Evolutionary conservation across 2,888 invertebrate species (phyloP), one percentile per base, ranked within the genome.

Genomic region (Calliphora vomitoria): DNA sequence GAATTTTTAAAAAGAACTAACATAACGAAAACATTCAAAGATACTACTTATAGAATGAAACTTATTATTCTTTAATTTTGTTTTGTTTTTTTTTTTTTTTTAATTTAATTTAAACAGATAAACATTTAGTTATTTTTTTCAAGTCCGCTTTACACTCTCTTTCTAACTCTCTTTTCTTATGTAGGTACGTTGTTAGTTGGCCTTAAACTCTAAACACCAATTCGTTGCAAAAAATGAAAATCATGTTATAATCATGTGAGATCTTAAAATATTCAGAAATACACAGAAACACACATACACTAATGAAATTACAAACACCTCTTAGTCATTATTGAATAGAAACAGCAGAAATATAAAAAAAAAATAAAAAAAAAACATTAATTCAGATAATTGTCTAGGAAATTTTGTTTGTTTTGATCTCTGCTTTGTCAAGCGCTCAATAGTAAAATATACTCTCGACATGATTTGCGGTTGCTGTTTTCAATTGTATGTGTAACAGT

Each of bases 161-260:
- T 60, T 60, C 35, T 6, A 60, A 31, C 60, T 60, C 60, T 60
- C 15, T 60, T 3, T 53, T 18, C 18, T 53, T 18, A 3, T 35
- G 13, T 69, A 35, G 6, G 35, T 50, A 50, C n/a, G 50, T 44
- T 20, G 50, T 44, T 20, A 35, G 4, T 69, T 64, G 18, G 64
- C 38, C 64, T 69, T 69, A 68, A 68, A 68, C 68, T 68, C 25
- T 68, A 68, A 25, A 47, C 15, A 47, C 8, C 31, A 68, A 68
- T 41, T 18, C 38, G 18, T 41, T 38, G 64, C 38, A 64, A 64
- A 60, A n/a, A 64, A 41, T 64, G 18, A 38, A 64, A 38, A 64
- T 31, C 31, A 13, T 4, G 20, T 20, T 66, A 11, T 66, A 44
- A 47, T 68, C 68, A 47, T 68, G 68, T 47, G 25, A 68, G 68